These are phyloP conservation scores for Elgaria multicarinata DNA, from an alignment of 2,113 vertebrate genomes.

Conservation along the genomic window DNA sequence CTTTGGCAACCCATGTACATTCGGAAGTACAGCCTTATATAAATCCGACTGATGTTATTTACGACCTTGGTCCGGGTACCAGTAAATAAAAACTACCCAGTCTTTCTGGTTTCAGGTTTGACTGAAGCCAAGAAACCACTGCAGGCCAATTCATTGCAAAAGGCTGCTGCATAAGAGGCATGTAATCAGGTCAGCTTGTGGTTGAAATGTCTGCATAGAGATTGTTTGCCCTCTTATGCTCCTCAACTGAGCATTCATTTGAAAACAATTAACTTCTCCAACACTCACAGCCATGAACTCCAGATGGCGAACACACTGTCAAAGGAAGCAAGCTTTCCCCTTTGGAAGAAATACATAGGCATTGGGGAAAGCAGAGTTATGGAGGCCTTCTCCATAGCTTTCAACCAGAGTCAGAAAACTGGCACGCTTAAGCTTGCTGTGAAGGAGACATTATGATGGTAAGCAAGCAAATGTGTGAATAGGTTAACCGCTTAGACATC, in stretches of 20 bases:
- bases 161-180: conserved; percentile 22
- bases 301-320: not conserved
- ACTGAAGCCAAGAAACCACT: conserved; percentile 27
- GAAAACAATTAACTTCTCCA: conserved; percentile 30
- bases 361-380: not conserved
- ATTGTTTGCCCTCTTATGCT: conserved; percentile 19
- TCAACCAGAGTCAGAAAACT: not conserved
- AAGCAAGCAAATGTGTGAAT: not conserved
- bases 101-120: conserved; percentile 48
- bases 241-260: conserved; percentile 28
- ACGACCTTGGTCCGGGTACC: conserved; percentile 7
- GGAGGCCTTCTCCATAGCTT: not conserved
- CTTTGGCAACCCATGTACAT: not conserved
- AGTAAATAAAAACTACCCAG: conserved; percentile 18
- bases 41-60: conserved; percentile 17
- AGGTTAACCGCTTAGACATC: not conserved
- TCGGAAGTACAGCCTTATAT: conserved; percentile 12
- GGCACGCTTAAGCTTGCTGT: not conserved
- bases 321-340: not conserved
- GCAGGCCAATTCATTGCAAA: conserved; percentile 39
- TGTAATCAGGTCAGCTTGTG: conserved; percentile 40
- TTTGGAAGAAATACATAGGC: not conserved
- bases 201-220: conserved; percentile 41
- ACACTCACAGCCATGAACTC: not conserved
- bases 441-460: no score